Conservation (phyloP, 2,888 invertebrate genomes). For the Drosophila aldrichi region DNA sequence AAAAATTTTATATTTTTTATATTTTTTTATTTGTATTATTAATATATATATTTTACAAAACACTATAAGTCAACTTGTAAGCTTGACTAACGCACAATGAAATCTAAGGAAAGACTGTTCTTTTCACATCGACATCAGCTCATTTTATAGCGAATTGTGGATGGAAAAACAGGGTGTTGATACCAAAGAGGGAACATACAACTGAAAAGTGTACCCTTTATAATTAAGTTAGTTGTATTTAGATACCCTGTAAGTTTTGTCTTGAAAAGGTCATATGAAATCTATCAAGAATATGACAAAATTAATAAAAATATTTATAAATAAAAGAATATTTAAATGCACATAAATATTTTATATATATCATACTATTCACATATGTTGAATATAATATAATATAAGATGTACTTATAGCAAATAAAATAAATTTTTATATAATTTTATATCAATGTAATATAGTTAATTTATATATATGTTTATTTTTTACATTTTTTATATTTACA, state of each 20-base stretch:
- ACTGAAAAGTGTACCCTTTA: constrained; percentile 54
- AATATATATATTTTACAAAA: too few species aligned
- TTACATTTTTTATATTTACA: too few species aligned
- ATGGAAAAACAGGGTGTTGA: constrained; percentile 55
- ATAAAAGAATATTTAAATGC: background rate
- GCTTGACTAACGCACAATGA: constrained; percentile 15
- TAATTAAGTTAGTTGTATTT: constrained; percentile 35
- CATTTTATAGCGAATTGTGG: constrained; percentile 50
- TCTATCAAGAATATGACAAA: background rate
- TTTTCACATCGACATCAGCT: constrained; percentile 8
- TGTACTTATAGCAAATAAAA: too few species aligned
- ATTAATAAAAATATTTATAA: background rate
- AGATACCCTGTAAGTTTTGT: constrained; percentile 9
- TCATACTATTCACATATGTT: background rate
- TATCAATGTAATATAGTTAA: too few species aligned
- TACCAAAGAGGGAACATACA: constrained; percentile 12
- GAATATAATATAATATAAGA: too few species aligned
- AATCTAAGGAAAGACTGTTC: constrained; percentile 40
- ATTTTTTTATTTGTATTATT: too few species aligned
- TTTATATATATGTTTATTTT: too few species aligned
- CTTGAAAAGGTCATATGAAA: background rate
- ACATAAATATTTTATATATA: too few species aligned
- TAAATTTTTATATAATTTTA: too few species aligned
- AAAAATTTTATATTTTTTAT: too few species aligned
- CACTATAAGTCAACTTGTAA: background rate